Evolutionary conservation across 2,888 invertebrate species (phyloP), one percentile per base, ranked within the genome.

Genomic region (Thelaira solivaga): DNA sequence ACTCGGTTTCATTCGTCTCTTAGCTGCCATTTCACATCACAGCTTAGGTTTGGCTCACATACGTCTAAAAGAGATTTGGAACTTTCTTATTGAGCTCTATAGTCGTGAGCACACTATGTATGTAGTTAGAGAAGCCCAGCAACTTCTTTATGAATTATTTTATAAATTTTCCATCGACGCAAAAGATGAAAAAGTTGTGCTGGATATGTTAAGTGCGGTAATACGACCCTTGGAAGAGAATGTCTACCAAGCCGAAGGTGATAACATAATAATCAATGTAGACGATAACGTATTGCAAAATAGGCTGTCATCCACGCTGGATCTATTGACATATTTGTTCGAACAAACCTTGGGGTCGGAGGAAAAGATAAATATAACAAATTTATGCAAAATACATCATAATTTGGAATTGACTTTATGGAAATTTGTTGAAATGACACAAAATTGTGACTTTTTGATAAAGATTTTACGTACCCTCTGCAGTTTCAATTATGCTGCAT

Each of bases 101-200:
- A 91, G 93, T 81, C 90, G 91, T 65, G 92, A 92, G 85, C 92
- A 93, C 76, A 95, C 95, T 0, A 89, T 95, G 41, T 95, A 94
- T 84, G 92, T 95, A 8, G 91, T 92, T 0, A 90, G 92, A 39
- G 93, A 93, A 84, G 92, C 93, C 6, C 92, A 93, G 65, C 90
- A 91, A 72, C 92, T 95, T 82, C 88, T 94, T 16, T 90, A 91
- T 16, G 90, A 90, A 73, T 90, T 94, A 65, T 83, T 93, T 0
- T 91, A 91, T 88, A 91, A 90, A 85, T 87, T 84, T 36, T 87
- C 87, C 18, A 84, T 85, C 2, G 86, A 88, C 69, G 81, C 84
- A 7, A 90, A 91, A 57, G 87, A 90, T 36, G 90, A 92, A 81
- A 84, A 86, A 11, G 90, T 92, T 36, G 91, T 92, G 16, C 89